Evolutionary conservation across 2,888 invertebrate genomes (phyloP).

Genomic region (Drosophila maculinotata): DNA sequence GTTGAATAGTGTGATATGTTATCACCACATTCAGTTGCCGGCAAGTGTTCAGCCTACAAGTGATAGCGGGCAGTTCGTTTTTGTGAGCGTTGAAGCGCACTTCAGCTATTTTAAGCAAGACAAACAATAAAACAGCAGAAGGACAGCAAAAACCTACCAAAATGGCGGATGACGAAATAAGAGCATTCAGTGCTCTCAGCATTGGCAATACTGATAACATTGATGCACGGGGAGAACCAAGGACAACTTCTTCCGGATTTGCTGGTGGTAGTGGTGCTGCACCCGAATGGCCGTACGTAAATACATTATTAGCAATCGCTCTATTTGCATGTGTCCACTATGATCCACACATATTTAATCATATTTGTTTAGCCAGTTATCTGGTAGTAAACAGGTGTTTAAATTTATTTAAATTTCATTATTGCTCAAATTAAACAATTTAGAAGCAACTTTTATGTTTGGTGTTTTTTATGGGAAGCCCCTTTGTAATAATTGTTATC

Average conservation of each 20-base stretch:
- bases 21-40: conserved; percentile 61
- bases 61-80: conserved; percentile 56
- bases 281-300: conserved; percentile 56
- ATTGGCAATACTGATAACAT: conserved; percentile 63
- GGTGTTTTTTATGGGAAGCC: too few relatives aligned
- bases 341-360: not conserved
- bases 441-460: too few relatives aligned
- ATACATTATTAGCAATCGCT: conserved; percentile 28
- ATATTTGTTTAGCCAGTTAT: too few relatives aligned
- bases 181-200: conserved; percentile 48
- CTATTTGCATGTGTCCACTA: not conserved
- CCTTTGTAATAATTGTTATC: too few relatives aligned
- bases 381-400: too few relatives aligned
- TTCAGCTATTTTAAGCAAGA: conserved; percentile 29
- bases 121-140: conserved; percentile 1
- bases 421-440: too few relatives aligned
- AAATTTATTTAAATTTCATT: too few relatives aligned
- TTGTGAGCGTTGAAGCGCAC: conserved; percentile 50
- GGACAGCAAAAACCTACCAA: conserved; percentile 30
- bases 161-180: conserved; percentile 81
- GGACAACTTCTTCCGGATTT: conserved; percentile 12
- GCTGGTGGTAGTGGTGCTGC: conserved; percentile 38
- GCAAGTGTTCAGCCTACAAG: conserved; percentile 64
- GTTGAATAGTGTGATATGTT: too few relatives aligned
- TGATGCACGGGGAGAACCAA: conserved; percentile 72